Conservation (phyloP, 2,888 invertebrate species). For the Cheilosia vernalis region DNA sequence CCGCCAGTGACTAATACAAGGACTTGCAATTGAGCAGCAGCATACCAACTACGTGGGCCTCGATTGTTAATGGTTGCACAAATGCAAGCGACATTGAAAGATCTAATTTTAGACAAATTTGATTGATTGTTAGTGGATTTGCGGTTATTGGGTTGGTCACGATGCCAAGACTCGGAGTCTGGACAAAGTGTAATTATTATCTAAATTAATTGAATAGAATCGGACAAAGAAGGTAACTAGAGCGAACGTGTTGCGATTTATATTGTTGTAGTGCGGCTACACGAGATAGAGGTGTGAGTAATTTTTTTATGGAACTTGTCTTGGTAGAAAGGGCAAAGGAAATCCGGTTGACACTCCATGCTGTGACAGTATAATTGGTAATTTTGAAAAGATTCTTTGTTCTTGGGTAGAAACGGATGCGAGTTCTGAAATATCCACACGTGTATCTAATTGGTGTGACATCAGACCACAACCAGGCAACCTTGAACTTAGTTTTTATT, state of each 20-base stretch:
- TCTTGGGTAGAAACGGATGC: background rate
- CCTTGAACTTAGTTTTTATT: too few species aligned
- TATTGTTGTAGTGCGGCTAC: slow-evolving; percentile 1
- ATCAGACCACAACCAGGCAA: too few species aligned
- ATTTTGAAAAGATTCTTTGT: background rate
- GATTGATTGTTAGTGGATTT: slow-evolving; percentile 19
- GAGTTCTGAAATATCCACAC: background rate
- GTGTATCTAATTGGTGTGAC: background rate
- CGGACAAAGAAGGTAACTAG: slow-evolving; percentile 30
- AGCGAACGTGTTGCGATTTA: slow-evolving; percentile 1
- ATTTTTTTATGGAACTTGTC: slow-evolving; percentile 6
- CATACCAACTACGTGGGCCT: slow-evolving; percentile 14
- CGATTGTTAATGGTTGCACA: background rate
- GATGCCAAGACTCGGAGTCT: background rate
- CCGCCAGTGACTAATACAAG: slow-evolving; percentile 46
- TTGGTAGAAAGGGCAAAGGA: slow-evolving; percentile 10
- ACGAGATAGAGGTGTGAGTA: background rate
- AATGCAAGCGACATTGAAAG: slow-evolving; percentile 40
- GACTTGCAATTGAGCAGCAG: slow-evolving; percentile 17
- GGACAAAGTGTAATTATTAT: background rate
- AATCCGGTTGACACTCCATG: slow-evolving; percentile 28
- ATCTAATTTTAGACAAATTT: slow-evolving; percentile 34
- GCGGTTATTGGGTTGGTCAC: slow-evolving; percentile 27
- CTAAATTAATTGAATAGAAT: slow-evolving; percentile 28
- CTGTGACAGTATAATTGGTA: background rate